phyloP scores from a whole-genome alignment of 2,888 invertebrate genomes.

The Cheilosia vernalis region DNA sequence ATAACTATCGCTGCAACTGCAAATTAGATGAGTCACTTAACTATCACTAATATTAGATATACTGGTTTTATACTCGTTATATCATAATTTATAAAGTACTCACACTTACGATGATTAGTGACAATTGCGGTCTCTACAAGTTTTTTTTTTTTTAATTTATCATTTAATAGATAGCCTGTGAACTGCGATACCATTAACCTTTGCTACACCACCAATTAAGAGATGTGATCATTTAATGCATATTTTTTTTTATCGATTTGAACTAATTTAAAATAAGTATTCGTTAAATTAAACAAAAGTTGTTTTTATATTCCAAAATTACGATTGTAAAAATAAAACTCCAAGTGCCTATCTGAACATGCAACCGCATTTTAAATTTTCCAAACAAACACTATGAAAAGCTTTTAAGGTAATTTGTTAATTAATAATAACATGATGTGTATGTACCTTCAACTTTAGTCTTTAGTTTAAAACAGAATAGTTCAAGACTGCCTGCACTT shows the following conservation, averaged over 20 bases:
- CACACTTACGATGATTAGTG: neutral
- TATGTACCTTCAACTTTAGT: slow-evolving; percentile 41
- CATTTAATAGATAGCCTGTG: neutral
- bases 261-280: no score
- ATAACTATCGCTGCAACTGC: no score
- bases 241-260: no score
- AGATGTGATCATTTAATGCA: no score
- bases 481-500: slow-evolving; percentile 63
- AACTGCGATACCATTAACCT: no score
- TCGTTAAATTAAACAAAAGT: no score
- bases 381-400: slow-evolving; percentile 8
- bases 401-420: neutral
- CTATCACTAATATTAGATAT: neutral
- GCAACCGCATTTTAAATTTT: neutral
- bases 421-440: neutral
- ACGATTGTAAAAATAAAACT: no score
- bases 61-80: neutral
- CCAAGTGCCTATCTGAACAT: neutral
- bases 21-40: slow-evolving; percentile 1
- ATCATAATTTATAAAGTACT: no score
- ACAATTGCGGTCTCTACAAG: neutral
- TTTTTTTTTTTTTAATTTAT: neutral
- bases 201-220: no score
- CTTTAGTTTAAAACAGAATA: slow-evolving; percentile 16
- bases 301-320: no score